Evolutionary conservation across 2,113 vertebrate species (phyloP), one percentile per base, ranked within the genome.

Genomic region (Bothrops jararaca): DNA sequence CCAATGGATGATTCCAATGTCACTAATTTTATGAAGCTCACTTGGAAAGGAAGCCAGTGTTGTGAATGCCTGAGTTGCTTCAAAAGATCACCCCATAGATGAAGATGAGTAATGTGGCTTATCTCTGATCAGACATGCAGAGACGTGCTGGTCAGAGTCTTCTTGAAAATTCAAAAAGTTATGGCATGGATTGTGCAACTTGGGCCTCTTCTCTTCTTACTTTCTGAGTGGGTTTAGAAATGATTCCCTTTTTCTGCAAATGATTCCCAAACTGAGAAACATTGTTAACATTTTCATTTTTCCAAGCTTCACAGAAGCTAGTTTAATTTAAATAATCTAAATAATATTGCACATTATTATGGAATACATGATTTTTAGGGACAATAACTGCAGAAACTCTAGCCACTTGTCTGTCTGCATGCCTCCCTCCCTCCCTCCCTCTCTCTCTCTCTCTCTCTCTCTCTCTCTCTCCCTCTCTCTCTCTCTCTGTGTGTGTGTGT

Each of bases 241-340:
- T 64, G 60, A 64, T n/a, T 50, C 20, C 5, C 15, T 29, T 34
- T 74, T 90, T 93, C 53, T 90, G 15, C 45, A 53, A 85, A 80
- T 53, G 60, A 45, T 91, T 50, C 85, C 39, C 86, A 85, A 91
- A 91, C 64, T 93, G 60, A 85, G 87, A 91, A 89, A 64, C 45
- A 50, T 60, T 42, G 69, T 54, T 42, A 91, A 52, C 54, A 89
- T 60, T 91, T 91, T 86, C 64, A 85, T 93, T 89, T 91, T 89
- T 42, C 15, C 23, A 89, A 89, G 42, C 54, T 89, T 58, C 53
- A 85, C 54, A 91, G 86, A 89, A 89, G 54, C 86, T 86, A 89
- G 29, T 93, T 80, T 91, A 93, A 91, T 93, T 91, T 93, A 90
- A 86, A 85, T 39, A 91, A 69, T 58, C 93, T 80, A 91, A 93